A percentile compares a stretch with the other conserved stretches of the same genome.
These are phyloP conservation scores for Ceratosolen fusciceps DNA, from an alignment of 1,140 invertebrate species.

Conservation along the genomic window DNA sequence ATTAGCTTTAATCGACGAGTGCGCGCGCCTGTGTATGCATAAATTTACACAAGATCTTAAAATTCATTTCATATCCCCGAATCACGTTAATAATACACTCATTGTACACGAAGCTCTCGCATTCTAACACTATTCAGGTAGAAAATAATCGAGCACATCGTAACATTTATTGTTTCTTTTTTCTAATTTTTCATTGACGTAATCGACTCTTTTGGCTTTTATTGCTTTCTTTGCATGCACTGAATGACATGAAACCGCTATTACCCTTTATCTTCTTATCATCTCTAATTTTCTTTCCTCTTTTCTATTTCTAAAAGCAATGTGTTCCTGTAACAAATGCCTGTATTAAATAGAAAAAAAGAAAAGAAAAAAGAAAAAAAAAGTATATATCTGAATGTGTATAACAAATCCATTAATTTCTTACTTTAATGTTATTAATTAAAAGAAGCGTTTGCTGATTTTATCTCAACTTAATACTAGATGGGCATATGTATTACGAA, in stretches of 20 bases:
- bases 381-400: not conserved
- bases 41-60: too few relatives aligned
- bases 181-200: constrained; percentile 12
- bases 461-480: constrained; percentile 13
- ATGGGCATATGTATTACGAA: constrained; percentile 10
- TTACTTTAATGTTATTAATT: constrained; percentile 23
- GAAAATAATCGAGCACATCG: constrained; percentile 16
- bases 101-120: constrained; percentile 19
- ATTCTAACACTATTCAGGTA: constrained; percentile 11
- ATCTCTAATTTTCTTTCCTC: not conserved
- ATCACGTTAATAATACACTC: not conserved
- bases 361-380: not conserved
- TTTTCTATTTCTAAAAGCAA: not conserved
- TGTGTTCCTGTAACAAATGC: not conserved
- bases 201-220: constrained; percentile 30
- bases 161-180: too few relatives aligned
- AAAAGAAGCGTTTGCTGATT: constrained; percentile 17
- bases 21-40: too few relatives aligned
- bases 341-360: not conserved
- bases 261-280: not conserved
- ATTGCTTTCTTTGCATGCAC: constrained; percentile 40
- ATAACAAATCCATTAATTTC: constrained; percentile 8
- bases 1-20: too few relatives aligned
- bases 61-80: not conserved
- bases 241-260: constrained; percentile 25